Evolutionary conservation across 1,140 invertebrate species (phyloP).

Genomic region (Mya arenaria): DNA sequence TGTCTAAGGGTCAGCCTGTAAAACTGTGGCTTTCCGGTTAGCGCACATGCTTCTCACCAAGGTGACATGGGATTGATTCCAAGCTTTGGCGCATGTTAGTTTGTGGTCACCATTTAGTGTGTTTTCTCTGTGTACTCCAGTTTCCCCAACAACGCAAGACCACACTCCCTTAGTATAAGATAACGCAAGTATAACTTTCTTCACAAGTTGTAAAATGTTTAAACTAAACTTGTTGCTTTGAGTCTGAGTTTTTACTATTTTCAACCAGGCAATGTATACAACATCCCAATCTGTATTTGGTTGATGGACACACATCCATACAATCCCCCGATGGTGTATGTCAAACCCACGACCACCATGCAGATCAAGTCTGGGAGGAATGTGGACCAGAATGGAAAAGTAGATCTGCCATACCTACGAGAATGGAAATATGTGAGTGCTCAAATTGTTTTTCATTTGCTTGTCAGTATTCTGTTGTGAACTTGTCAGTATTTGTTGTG

Average conservation of each 20-base stretch:
- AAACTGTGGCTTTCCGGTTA: no score
- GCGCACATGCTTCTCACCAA: no score
- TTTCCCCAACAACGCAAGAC: no score
- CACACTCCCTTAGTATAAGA: no score
- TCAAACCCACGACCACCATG: conserved; percentile 97
- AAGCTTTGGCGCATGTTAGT: neutral
- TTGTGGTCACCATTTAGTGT: neutral
- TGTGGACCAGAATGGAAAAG: conserved; percentile 97
- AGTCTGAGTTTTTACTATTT: neutral
- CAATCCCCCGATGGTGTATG: conserved; percentile 98
- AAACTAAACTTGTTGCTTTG: neutral
- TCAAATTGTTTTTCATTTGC: neutral
- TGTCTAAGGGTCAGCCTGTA: no score
- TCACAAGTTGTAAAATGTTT: no score
- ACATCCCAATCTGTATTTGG: conserved; percentile 98
- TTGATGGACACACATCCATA: conserved; percentile 98
- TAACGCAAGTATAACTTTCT: no score
- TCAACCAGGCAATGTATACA: conserved; percentile 89
- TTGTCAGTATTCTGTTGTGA: no score
- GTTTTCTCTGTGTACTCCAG: neutral
- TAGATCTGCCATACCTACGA: conserved; percentile 98
- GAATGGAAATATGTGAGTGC: conserved; percentile 94
- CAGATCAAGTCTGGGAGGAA: conserved; percentile 91
- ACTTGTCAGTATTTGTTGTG: no score
- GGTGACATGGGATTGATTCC: no score